Conservation (phyloP, 1,140 invertebrate genomes). For the Zaprionus gabonicus region DNA sequence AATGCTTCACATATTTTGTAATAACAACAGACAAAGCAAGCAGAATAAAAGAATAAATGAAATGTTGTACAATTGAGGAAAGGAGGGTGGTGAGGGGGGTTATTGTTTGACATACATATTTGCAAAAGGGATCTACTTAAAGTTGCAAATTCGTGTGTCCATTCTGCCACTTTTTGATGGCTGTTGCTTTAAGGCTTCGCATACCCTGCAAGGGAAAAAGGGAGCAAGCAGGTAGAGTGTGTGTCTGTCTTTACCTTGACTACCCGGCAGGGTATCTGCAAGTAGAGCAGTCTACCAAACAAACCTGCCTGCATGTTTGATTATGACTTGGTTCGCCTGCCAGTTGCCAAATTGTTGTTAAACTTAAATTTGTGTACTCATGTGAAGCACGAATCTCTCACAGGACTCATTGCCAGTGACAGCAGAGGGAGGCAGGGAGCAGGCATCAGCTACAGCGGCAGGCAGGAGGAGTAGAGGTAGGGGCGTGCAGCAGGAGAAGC, state of each 20-base stretch:
- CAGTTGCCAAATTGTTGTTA: slow-evolving; percentile 62
- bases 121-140: slow-evolving; percentile 49
- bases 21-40: slow-evolving; percentile 15
- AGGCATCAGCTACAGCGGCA: not conserved
- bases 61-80: slow-evolving; percentile 60
- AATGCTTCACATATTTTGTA: slow-evolving; percentile 24
- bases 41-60: slow-evolving; percentile 31
- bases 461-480: not conserved
- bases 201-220: not conserved
- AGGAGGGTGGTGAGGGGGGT: not conserved
- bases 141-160: slow-evolving; percentile 12
- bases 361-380: slow-evolving; percentile 53
- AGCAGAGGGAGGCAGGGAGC: slow-evolving; percentile 10
- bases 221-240: too few species aligned
- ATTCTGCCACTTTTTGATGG: not conserved
- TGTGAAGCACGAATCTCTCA: slow-evolving; percentile 5
- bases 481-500: not conserved
- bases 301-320: not conserved
- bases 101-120: slow-evolving; percentile 58
- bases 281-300: not conserved
- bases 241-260: too few species aligned
- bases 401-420: slow-evolving; percentile 12
- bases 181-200: not conserved
- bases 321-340: slow-evolving; percentile 57
- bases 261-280: not conserved